A percentile compares a stretch with the other conserved stretches of the same genome.
Conservation (phyloP, 1,140 invertebrate species). For the Ceratoteleas bidentatus region DNA sequence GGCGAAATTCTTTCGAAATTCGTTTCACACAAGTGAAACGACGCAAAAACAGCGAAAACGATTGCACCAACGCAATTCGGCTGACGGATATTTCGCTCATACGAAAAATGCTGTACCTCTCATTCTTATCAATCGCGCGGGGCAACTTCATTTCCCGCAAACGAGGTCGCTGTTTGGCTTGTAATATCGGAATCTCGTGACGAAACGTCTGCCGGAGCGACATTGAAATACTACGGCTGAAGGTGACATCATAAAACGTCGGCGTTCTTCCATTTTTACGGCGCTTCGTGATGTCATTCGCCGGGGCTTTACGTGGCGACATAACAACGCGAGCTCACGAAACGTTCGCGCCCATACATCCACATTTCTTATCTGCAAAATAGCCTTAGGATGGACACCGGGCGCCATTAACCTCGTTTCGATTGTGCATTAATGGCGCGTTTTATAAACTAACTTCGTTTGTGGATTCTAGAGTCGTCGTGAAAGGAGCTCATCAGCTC, state of each 20-base stretch:
- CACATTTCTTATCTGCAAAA: slow-evolving; percentile 14
- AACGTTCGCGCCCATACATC: slow-evolving; percentile 7
- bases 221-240: slow-evolving; percentile 32
- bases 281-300: slow-evolving; percentile 31
- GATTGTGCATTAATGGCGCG: slow-evolving; percentile 1
- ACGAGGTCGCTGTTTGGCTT: slow-evolving; percentile 7
- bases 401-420: slow-evolving; percentile 27
- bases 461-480: background rate
- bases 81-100: slow-evolving; percentile 4
- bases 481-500: background rate
- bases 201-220: slow-evolving; percentile 12
- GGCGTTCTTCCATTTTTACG: slow-evolving; percentile 34
- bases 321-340: slow-evolving; percentile 17
- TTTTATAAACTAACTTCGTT: background rate
- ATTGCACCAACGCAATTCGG: slow-evolving; percentile 8
- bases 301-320: slow-evolving; percentile 26
- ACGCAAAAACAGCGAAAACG: too few species aligned
- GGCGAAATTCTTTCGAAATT: too few species aligned
- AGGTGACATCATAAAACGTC: slow-evolving; percentile 32
- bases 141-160: slow-evolving; percentile 17
- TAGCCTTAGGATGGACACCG: slow-evolving; percentile 7
- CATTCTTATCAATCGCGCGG: slow-evolving; percentile 17
- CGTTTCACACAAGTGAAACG: too few species aligned
- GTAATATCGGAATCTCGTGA: slow-evolving; percentile 37
- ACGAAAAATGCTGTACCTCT: slow-evolving; percentile 11